Evolutionary conservation across 2,113 vertebrate species (phyloP).

Genomic region (Peromyscus polionotus): DNA sequence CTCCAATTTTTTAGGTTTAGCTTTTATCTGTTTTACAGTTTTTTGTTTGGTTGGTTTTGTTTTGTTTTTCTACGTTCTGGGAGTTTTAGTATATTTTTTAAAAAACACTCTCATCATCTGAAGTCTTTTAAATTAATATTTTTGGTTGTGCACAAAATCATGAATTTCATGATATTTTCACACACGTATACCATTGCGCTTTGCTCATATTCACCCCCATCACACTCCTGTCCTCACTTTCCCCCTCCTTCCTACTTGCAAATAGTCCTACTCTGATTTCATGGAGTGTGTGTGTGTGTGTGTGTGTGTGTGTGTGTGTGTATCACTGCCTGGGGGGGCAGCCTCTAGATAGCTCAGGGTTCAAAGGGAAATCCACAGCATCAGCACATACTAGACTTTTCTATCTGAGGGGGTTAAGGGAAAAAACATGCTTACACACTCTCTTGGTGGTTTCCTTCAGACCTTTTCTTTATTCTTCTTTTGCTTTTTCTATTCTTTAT

Average conservation of each 20-base stretch:
- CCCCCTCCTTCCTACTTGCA: not conserved
- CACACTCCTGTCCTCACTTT: not conserved
- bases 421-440: too few relatives aligned
- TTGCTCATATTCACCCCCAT: not conserved
- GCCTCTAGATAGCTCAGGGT: too few relatives aligned
- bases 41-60: not conserved
- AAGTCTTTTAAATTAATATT: not conserved
- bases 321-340: too few relatives aligned
- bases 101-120: not conserved
- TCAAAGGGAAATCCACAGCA: too few relatives aligned
- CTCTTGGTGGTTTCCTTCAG: too few relatives aligned
- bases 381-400: too few relatives aligned
- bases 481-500: too few relatives aligned
- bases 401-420: too few relatives aligned
- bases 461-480: too few relatives aligned
- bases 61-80: not conserved
- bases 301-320: too few relatives aligned
- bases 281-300: not conserved
- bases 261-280: not conserved
- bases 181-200: not conserved
- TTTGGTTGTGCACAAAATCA: not conserved
- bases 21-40: not conserved
- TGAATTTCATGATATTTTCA: not conserved
- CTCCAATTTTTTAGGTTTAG: not conserved
- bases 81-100: not conserved